Evolutionary conservation across 2,797 vertebrate species (phyloP), one percentile per base, ranked within the genome.

Genomic region (Acanthornis magna): DNA sequence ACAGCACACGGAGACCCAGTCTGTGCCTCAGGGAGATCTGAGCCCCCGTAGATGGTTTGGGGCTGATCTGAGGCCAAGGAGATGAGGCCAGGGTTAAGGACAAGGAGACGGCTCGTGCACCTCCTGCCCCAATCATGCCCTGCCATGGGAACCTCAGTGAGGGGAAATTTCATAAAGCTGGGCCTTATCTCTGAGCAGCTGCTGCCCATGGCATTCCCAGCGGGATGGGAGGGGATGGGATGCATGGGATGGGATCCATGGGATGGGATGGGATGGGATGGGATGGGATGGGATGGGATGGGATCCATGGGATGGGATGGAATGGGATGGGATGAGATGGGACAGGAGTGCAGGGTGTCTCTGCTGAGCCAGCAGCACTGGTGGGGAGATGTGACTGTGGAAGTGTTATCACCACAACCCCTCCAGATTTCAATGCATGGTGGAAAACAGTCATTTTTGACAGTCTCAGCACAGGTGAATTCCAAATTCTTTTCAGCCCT

Each of bases 1-100:
- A 45, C 34, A n/a, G 26, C 51, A 29, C 0, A 29, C 3, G 18
- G 43, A 43, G 60, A 30, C 14, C 30, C 51, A 68, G 25, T 10
- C 19, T 55, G 9, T 10, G 42, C 40, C 81, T 15, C 0, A 2
- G 13, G 27, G 30, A 10, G 0, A 22, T 22, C n/a, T 13, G 9
- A 42, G 51, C 45, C 27, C 54, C 14, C 9, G 26, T 23, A 61
- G 26, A 34, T 43, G 45, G 27, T 0, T 65, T 72, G 68, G 20
- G 50, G 42, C 32, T 76, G n/a, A 45, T 71, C 0, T 67, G 62
- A 34, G 15, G 29, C 18, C 48, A 34, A n/a, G 17, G 57, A 22
- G 11, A 0, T 63, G 57, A 22, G 65, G 51, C 38, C 40, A 50
- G 27, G 30, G 20, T 15, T 22, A 23, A 60, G 51, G 61, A 50